A percentile compares a stretch with the other conserved stretches of the same genome.
Evolutionary conservation across 2,113 vertebrate species (phyloP).

Genomic region (Microtus pennsylvanicus): DNA sequence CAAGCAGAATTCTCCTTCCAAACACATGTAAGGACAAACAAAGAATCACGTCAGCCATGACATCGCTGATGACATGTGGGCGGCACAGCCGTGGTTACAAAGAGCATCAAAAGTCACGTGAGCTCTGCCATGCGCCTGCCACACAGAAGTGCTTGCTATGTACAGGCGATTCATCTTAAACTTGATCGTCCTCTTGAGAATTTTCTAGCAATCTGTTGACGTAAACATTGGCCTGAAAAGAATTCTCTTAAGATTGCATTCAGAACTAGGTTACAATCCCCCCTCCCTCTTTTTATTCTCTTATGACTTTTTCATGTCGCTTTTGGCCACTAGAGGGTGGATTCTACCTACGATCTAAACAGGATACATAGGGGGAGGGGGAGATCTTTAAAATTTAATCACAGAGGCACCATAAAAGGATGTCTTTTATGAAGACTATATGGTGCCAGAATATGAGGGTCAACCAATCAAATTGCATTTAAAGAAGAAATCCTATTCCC

Average conservation of each 20-base stretch:
- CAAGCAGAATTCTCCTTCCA: neutral
- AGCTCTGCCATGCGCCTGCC: neutral
- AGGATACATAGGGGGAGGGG: neutral
- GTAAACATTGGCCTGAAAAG: neutral
- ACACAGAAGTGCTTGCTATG: neutral
- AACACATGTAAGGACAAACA: neutral
- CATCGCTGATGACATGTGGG: neutral
- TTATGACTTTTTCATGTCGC: constrained; percentile 17
- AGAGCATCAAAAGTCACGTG: neutral
- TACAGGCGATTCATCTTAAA: neutral
- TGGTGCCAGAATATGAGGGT: neutral
- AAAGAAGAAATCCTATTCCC: neutral
- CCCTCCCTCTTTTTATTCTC: neutral
- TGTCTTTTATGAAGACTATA: neutral
- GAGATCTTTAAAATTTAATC: neutral
- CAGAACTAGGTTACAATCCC: neutral
- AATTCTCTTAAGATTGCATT: neutral
- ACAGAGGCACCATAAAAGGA: neutral
- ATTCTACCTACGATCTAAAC: constrained; percentile 72
- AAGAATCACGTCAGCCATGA: too few species aligned
- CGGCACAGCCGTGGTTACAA: neutral
- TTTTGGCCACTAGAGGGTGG: constrained; percentile 86
- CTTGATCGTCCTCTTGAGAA: neutral
- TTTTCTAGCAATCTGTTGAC: neutral
- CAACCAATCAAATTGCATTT: neutral